These are phyloP conservation scores for Myiothlypis chrysogaster DNA, from an alignment of 2,797 vertebrate genomes.

Conservation along the genomic window DNA sequence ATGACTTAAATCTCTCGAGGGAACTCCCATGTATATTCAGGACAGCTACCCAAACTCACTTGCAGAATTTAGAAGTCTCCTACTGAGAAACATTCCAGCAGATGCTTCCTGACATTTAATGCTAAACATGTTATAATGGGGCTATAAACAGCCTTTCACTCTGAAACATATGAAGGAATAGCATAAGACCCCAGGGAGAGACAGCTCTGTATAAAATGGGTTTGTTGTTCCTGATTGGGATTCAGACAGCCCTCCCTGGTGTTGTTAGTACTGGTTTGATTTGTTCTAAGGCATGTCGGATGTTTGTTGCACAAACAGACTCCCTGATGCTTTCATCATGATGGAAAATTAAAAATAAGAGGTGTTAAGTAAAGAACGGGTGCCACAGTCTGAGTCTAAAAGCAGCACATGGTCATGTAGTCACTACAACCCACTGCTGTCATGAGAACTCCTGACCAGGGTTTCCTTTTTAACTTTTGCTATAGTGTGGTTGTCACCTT, in stretches of 20 bases:
- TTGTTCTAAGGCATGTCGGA: background rate
- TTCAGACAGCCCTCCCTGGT: background rate
- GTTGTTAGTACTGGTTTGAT: background rate
- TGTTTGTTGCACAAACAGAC: background rate
- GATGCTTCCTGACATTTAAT: conserved; percentile 51
- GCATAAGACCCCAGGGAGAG: background rate
- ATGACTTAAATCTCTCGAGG: background rate
- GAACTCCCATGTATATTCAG: conserved; percentile 38
- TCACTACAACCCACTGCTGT: background rate
- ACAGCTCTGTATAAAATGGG: background rate
- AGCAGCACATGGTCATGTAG: background rate
- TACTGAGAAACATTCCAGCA: conserved; percentile 29
- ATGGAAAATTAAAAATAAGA: background rate
- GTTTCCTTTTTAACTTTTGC: background rate
- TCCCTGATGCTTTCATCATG: background rate
- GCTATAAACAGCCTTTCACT: conserved; percentile 45
- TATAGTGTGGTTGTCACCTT: background rate
- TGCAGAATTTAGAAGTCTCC: conserved; percentile 30
- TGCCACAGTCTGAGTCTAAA: background rate
- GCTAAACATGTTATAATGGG: conserved; percentile 39
- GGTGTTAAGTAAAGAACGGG: background rate
- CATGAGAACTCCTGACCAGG: background rate
- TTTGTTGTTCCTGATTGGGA: background rate
- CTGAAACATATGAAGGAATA: conserved; percentile 6
- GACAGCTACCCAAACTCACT: conserved; percentile 3